Percentiles rank a stretch among this genome's conserved stretches.
Evolutionary conservation across 2,113 vertebrate genomes (phyloP).

Genomic region (Herpailurus yagouaroundi): DNA sequence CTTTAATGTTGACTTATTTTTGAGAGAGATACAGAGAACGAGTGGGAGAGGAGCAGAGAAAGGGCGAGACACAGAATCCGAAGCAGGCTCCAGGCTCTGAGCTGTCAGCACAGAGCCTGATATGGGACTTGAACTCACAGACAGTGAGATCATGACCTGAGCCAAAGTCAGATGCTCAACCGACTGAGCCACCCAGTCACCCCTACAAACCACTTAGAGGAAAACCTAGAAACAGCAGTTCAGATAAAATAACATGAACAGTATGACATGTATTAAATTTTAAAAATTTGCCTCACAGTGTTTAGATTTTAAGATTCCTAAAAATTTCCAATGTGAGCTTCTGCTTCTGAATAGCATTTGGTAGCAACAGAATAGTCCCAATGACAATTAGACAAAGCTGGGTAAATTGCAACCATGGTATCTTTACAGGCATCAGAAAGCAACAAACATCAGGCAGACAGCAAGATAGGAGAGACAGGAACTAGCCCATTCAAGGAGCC

Average conservation of each 20-base stretch:
- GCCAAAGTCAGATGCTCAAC: too few species aligned
- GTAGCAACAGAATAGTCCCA: neutral
- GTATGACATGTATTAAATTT: neutral
- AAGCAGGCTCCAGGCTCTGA: too few species aligned
- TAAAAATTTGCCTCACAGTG: neutral
- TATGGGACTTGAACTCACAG: too few species aligned
- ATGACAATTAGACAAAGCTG: neutral
- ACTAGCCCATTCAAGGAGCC: too few species aligned
- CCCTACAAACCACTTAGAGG: neutral
- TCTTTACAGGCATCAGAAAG: neutral
- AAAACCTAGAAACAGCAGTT: constrained; percentile 21
- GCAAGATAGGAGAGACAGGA: neutral
- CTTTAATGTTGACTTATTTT: too few species aligned
- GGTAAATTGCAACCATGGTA: neutral
- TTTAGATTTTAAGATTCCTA: neutral
- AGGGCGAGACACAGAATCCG: too few species aligned
- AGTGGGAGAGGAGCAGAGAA: too few species aligned
- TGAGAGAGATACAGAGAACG: too few species aligned
- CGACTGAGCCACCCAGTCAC: too few species aligned
- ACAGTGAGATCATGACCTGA: too few species aligned
- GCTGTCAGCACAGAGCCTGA: too few species aligned
- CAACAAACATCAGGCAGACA: neutral
- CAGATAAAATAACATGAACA: neutral
- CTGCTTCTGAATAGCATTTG: neutral
- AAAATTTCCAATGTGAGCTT: neutral